Percentiles rank a stretch among this genome's conserved stretches.
Conservation (phyloP, 2,797 vertebrate species). For the Trichosurus vulpecula region DNA sequence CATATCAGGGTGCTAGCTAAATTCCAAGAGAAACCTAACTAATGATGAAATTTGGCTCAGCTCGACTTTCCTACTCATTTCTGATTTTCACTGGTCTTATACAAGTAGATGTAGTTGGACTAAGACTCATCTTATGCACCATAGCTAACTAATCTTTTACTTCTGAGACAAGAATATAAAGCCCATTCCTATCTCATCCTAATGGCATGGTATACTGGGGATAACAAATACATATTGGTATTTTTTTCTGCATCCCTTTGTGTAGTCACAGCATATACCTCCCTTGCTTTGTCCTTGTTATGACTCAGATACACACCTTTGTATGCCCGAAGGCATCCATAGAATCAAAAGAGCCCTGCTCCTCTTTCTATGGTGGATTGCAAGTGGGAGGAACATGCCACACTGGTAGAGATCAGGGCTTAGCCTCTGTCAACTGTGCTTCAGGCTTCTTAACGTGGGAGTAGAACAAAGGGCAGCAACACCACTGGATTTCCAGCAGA, state of each 20-base stretch:
- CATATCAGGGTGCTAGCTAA: background rate
- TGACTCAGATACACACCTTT: background rate
- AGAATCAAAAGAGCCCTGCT: background rate
- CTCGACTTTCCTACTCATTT: background rate
- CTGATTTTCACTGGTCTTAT: slow-evolving; percentile 8
- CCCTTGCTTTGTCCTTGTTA: background rate
- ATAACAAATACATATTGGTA: background rate
- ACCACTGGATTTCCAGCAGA: background rate
- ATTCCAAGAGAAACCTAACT: background rate
- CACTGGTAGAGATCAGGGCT: background rate
- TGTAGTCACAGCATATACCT: background rate
- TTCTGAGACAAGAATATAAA: background rate
- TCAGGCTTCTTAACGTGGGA: background rate
- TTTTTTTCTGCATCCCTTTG: background rate
- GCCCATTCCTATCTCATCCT: background rate
- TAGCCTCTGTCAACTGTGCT: background rate
- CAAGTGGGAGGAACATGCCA: background rate
- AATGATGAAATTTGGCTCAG: background rate
- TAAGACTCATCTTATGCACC: background rate
- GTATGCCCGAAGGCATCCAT: background rate
- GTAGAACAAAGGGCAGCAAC: background rate
- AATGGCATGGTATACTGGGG: background rate
- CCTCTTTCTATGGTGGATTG: background rate
- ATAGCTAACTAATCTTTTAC: background rate
- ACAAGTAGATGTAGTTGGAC: background rate